Evolutionary conservation across 1,140 invertebrate genomes (phyloP), one percentile per base, ranked within the genome.

Genomic region (Drosophila nigrodunni): DNA sequence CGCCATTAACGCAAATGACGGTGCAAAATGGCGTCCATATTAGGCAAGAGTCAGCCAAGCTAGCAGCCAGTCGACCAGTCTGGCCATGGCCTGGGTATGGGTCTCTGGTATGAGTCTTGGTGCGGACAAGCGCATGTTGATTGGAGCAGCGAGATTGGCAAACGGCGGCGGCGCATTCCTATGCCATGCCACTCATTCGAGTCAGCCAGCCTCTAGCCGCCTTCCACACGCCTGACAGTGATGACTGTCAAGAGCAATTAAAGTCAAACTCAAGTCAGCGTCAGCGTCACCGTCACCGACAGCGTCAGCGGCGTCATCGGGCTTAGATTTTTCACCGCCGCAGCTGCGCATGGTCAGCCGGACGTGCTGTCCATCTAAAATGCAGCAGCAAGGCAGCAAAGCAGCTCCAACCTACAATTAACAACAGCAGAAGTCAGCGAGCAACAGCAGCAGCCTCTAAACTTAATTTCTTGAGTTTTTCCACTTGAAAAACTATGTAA

Each of bases 221-320:
- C 57, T 35, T 60, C 37, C 44, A 57, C 44, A 59, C 65, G 50
- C 67, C 82, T 90, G 88, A 91, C 85, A 86, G 85, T 91, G 90
- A 91, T 91, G 90, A 91, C 90, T 91, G 90, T 91, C 90, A 91
- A 90, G 83, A 91, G 90, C 80, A 91, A 91, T 91, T 91, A 91
- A 91, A 91, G 86, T 87, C 90, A 88, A 91, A 91, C 90, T 91
- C 74, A 75, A 91, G 80, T 89, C 85, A 80, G 71, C 66, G 80
- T 89, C 85, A 80, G 71, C 66, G 71, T 58, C 59, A 69, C 57
- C 52, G 59, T 62, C 52, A 59, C 25, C 65, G 55, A 9, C 59
- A 69, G 64, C 46, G 59, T 62, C 54, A 60, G 66, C 66, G 57
- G 43, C 68, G 60, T 71, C 68, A 71, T 71, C 34, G 71, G 44